phyloP scores from a whole-genome alignment of 2,113 vertebrate species.

The Mormyrus lacerda region DNA sequence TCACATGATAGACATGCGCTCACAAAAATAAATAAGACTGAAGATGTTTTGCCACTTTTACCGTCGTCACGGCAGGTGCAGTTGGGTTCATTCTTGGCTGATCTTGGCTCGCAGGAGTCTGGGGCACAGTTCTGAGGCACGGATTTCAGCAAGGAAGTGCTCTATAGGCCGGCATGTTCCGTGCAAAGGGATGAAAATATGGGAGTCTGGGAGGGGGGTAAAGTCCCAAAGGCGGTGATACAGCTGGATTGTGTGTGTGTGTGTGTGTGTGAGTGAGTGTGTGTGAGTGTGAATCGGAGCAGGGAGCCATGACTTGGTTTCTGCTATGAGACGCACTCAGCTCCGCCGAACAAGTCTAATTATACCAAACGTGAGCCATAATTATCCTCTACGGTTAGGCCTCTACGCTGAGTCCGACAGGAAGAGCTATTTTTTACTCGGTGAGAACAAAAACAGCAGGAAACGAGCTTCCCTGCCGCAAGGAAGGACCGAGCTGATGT shows the following conservation, averaged over 20 bases:
- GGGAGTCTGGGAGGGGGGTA: neutral
- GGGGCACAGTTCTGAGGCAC: neutral
- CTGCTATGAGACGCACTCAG: neutral
- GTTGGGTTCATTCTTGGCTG: neutral
- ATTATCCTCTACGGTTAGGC: neutral
- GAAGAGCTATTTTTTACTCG: slow-evolving; percentile 8
- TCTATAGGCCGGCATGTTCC: neutral
- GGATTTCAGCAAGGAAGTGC: neutral
- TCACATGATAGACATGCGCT: neutral
- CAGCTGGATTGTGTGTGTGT: neutral
- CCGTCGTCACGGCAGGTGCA: neutral
- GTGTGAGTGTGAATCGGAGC: neutral
- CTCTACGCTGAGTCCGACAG: slow-evolving; percentile 6
- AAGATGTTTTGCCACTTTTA: neutral
- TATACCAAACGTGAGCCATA: slow-evolving; percentile 17
- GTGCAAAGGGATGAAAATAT: neutral
- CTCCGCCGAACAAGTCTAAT: slow-evolving; percentile 12
- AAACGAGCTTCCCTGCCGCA: neutral
- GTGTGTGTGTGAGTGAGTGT: neutral
- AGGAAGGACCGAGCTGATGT: neutral
- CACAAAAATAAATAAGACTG: neutral
- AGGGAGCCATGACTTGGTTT: neutral
- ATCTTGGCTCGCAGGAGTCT: neutral
- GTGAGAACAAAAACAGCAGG: slow-evolving; percentile 2
- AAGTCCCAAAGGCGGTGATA: neutral